phyloP scores from a whole-genome alignment of 2,113 vertebrate genomes.

The Egretta garzetta region DNA sequence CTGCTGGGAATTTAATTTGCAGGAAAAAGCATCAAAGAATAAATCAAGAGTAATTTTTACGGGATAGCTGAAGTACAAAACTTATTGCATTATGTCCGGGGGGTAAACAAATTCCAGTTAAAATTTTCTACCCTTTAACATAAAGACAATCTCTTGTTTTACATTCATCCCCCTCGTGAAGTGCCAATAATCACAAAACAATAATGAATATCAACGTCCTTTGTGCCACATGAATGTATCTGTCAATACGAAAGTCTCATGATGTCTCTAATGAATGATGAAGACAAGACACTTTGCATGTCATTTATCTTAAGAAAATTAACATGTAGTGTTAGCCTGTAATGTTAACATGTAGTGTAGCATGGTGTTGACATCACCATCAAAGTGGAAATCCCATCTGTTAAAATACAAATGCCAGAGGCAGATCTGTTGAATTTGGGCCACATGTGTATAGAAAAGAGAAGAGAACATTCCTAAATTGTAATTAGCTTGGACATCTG shows the following conservation, averaged over 20 bases:
- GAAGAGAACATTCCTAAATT: not conserved
- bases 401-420: slow-evolving; percentile 3
- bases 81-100: not conserved
- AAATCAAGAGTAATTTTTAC: not conserved
- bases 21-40: not conserved
- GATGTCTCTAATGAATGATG: not conserved
- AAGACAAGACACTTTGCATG: not conserved
- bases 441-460: not conserved
- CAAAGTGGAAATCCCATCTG: not conserved
- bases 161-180: not conserved
- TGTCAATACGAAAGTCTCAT: not conserved
- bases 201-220: not conserved
- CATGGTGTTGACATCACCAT: not conserved
- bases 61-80: not conserved
- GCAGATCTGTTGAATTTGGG: not conserved
- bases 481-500: not conserved
- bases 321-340: too few species aligned
- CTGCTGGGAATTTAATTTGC: not conserved
- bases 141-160: not conserved
- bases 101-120: not conserved
- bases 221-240: not conserved
- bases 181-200: not conserved
- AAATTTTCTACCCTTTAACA: not conserved
- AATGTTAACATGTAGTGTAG: not conserved
- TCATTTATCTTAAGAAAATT: not conserved